phyloP scores from a whole-genome alignment of 2,888 invertebrate genomes.

The Deladenus siricidicola region DNA sequence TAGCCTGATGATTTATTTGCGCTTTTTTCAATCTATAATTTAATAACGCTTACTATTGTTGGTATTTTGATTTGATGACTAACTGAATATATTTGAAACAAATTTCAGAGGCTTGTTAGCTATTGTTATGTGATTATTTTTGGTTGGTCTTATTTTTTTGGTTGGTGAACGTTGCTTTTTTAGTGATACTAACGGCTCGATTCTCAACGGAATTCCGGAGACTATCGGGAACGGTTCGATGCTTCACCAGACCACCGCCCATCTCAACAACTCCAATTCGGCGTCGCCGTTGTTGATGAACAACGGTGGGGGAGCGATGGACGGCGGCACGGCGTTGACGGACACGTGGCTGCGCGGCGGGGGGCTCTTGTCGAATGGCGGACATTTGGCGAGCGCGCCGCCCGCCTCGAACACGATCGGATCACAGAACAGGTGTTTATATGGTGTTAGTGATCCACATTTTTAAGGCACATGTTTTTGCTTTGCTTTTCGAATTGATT shows the following conservation, averaged over 20 bases:
- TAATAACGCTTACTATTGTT: neutral
- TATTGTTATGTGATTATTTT: too few species aligned
- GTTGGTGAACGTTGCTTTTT: neutral
- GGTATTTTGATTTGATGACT: too few species aligned
- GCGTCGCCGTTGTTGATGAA: neutral
- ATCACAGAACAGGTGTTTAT: too few species aligned
- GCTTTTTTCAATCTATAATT: neutral
- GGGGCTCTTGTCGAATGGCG: neutral
- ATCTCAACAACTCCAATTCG: neutral
- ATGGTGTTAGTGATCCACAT: too few species aligned
- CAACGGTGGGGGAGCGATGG: neutral
- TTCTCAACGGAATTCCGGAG: too few species aligned
- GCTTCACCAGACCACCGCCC: neutral
- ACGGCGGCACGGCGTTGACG: neutral
- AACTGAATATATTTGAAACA: too few species aligned
- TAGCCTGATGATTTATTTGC: too few species aligned
- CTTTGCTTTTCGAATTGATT: neutral
- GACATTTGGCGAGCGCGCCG: neutral
- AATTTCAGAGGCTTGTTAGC: too few species aligned
- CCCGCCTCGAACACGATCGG: constrained; percentile 3
- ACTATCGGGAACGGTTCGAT: neutral
- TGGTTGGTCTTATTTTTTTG: neutral
- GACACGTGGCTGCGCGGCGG: neutral
- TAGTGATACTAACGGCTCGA: neutral
- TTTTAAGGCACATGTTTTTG: too few species aligned